These are phyloP conservation scores for Zaprionus inermis DNA, from an alignment of 1,140 invertebrate genomes.

Conservation along the genomic window DNA sequence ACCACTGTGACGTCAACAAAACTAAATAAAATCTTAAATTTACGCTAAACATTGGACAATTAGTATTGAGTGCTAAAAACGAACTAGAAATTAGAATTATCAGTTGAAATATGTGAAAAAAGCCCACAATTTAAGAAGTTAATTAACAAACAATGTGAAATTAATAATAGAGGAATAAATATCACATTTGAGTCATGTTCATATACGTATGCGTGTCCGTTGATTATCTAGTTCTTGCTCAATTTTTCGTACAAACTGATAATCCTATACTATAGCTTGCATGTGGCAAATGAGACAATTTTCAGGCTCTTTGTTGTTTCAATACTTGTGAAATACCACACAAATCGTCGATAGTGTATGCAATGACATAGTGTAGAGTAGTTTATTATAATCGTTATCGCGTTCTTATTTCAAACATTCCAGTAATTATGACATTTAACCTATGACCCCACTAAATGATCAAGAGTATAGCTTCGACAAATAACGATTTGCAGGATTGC, in stretches of 20 bases:
- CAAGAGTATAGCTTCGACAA: too few relatives aligned
- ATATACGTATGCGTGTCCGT: neutral
- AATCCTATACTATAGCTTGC: constrained; percentile 22
- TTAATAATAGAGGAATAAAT: constrained; percentile 2
- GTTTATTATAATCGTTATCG: neutral
- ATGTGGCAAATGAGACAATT: constrained; percentile 24
- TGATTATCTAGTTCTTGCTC: constrained; percentile 16
- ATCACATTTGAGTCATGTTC: neutral
- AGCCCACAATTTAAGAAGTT: constrained; percentile 16
- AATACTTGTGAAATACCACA: constrained; percentile 18
- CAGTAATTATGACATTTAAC: neutral
- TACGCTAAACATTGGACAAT: constrained; percentile 60
- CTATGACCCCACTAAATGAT: neutral
- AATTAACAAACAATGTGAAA: constrained; percentile 44
- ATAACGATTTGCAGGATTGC: too few relatives aligned
- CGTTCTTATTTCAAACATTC: neutral
- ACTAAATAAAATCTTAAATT: constrained; percentile 28
- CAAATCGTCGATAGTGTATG: too few relatives aligned
- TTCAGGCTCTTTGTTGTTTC: constrained; percentile 18
- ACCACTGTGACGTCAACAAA: constrained; percentile 9
- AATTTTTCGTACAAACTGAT: neutral
- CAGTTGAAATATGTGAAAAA: constrained; percentile 21
- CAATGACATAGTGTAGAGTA: constrained; percentile 5
- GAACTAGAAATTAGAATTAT: constrained; percentile 9
- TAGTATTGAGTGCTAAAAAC: constrained; percentile 62